Base-by-base conservation (phyloP, 1,140 invertebrate species). In the Tetraneura akinire region DNA sequence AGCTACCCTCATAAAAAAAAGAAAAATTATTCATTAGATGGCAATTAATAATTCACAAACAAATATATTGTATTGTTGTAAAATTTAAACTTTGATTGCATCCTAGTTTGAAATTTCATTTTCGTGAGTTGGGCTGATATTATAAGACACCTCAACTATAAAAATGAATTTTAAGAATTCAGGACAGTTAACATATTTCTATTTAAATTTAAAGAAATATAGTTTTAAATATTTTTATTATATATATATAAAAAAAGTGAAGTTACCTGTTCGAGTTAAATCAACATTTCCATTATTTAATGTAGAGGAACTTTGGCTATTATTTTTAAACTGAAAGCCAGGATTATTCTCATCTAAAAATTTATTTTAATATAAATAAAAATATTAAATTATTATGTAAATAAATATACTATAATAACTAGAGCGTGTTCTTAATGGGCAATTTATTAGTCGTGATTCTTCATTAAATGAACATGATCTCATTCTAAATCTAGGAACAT, bases 391-490 rank as follows among this genome's bases (percentile, higher is more conserved):
- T 21, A 68, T 4, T 68, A 1, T 45, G 5, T 62, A 66, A 51
- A 71, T 21, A 71, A 71, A 23, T n/a, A 42, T 55, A 78, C 74
- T 55, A 78, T 60, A 47, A 47, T 62, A 29, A 78, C 55, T 78
- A 47, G 74, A 26, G 13, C 53, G 74, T 47, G 42, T 32, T 78
- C 55, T 60, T 47, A 37, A 26, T 23, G 73, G 37, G 29, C 55
- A 78, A 21, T 55, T 57, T n/a, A 78, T 78, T 23, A 78, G 3
- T 45, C 74, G 37, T 26, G 91, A 92, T 29, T 89, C 88, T 86
- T 94, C 92, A 81, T 90, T 92, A 0, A 90, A 90, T 18, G 91
- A 94, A 57, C 88, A 90, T 60, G 91, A 92, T 84, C 92, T 87
- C 85, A 89, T 89, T 86, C 93, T 87, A 85, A 81, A 81, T 80